Base-by-base conservation (phyloP, 1,140 invertebrate genomes). In the Heliconius himera region DNA sequence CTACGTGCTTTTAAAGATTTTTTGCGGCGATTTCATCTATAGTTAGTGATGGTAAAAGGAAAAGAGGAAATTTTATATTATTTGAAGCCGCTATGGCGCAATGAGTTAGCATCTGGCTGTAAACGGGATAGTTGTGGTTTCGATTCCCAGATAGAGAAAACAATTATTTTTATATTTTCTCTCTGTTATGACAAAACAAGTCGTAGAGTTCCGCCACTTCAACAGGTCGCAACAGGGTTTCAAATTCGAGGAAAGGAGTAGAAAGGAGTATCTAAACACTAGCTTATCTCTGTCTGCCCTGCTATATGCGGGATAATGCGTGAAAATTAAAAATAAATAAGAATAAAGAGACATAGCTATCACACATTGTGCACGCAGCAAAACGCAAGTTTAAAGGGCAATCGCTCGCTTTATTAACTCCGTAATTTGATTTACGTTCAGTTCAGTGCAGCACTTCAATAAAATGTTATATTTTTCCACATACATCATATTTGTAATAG, bases 1-100 rank as follows among this genome's bases (percentile, higher is more conserved):
- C 60, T 66, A 66, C 11, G 60, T 66, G 60, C 60, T 66, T 66
- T 66, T 66, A 66, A 29, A 66, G 60, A 66, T 66, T 66, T 66
- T 66, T 66, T 66, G 60, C 22, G 9, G 9, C n/a, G 22, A 66
- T 29, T 16, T 66, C 60, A 16, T 66, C 26, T 66, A 60, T n/a
- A 66, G 26, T 66, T n/a, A 13, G 60, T 29, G 60, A 22, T 26
- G 56, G 2, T 26, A 22, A 29, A 66, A 66, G 3, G n/a, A 66
- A 29, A 26, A 66, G n/a, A 9, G 9, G 2, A 20, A 3, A 22
- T 60, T 60, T 9, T 60, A 9, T 20, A 22, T 11, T 51, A 18
- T 51, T 20, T 20, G 49, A 51, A 1, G 18, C 18, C 6, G 6
- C 6, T 51, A 3, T 51, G 49, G 49, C 6, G 49, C 0, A 20